Base-by-base conservation (phyloP, 1,140 invertebrate genomes). In the Apis cerana region DNA sequence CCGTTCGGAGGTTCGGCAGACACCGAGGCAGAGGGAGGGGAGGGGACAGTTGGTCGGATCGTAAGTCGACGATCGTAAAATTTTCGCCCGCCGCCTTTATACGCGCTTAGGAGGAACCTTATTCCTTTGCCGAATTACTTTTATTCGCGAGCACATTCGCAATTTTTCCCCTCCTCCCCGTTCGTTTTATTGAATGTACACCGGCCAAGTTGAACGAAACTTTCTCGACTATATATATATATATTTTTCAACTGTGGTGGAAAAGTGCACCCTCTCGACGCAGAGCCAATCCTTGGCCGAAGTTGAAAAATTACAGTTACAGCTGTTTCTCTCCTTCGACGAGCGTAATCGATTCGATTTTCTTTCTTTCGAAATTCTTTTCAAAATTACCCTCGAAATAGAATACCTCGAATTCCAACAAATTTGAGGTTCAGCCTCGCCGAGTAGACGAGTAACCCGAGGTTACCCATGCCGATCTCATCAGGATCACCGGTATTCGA, bases 51-150 rank as follows among this genome's bases (percentile, higher is more conserved):
- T 54, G 69, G 68, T 59, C 54, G 50, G 33, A 65, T 86, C 78
- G 84, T 71, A 68, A 76, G 62, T 74, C 84, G 64, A 50, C 52
- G 80, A 48, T 76, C 77, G 59, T 80, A 78, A 82, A 86, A 86
- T 78, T 80, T 79, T 79, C 83, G 80, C 84, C 72, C 5, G 75
- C 59, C 62, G 27, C 74, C 62, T 82, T 75, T 76, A 68, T 52
- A 27, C 58, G 13, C 50, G 33, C 33, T 43, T 15, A 33, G 33
- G 33, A 33, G 33, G 33, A 15, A 11, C 27, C 23, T 43, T 74
- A 48, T 43, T 56, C 43, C 62, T 50, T 54, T 33, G 5, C 21
- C 27, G 50, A 11, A n/a, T 15, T 27, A 58, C 19, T 79, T 76
- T 87, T 75, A 85, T 75, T 81, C 69, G 68, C 85, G 43, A 54